Percentiles rank a stretch among this genome's conserved stretches.
These are phyloP conservation scores for Bombus sylvicola DNA, from an alignment of 1,140 invertebrate genomes.

Conservation along the genomic window DNA sequence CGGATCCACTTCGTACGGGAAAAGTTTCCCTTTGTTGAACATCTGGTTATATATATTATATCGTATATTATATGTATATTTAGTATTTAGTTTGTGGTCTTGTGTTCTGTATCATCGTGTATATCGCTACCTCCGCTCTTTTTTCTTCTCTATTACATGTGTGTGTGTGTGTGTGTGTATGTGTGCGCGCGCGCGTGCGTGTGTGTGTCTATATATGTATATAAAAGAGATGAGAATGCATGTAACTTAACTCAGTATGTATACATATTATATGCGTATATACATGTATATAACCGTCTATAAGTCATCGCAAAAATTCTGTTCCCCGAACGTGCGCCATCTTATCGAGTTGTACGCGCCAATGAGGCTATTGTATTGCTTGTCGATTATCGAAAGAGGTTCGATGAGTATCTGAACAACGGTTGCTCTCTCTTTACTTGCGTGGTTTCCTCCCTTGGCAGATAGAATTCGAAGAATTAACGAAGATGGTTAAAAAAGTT, in stretches of 20 bases:
- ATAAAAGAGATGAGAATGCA: constrained; percentile 49
- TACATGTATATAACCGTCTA: constrained; percentile 44
- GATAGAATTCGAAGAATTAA: constrained; percentile 17
- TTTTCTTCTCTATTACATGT: neutral
- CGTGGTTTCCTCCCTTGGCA: neutral
- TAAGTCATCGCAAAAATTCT: constrained; percentile 25
- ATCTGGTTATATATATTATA: constrained; percentile 25
- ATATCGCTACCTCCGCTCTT: neutral
- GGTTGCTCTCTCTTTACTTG: neutral
- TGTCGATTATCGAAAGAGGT: constrained; percentile 22
- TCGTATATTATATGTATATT: constrained; percentile 47
- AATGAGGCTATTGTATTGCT: constrained; percentile 33
- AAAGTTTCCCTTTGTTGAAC: neutral
- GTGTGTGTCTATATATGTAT: constrained; percentile 25
- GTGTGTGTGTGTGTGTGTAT: neutral
- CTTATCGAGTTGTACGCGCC: constrained; percentile 33
- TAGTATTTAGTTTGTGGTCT: constrained; percentile 34
- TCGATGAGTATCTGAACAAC: neutral
- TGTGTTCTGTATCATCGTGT: neutral
- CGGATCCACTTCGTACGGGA: neutral
- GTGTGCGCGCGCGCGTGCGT: neutral
- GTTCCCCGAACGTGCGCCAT: constrained; percentile 26
- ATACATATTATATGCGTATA: constrained; percentile 46
- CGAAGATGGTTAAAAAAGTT: neutral
- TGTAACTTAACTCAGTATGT: constrained; percentile 36